Base-by-base conservation (phyloP, 2,797 vertebrate species). In the Acanthurus tractus region DNA sequence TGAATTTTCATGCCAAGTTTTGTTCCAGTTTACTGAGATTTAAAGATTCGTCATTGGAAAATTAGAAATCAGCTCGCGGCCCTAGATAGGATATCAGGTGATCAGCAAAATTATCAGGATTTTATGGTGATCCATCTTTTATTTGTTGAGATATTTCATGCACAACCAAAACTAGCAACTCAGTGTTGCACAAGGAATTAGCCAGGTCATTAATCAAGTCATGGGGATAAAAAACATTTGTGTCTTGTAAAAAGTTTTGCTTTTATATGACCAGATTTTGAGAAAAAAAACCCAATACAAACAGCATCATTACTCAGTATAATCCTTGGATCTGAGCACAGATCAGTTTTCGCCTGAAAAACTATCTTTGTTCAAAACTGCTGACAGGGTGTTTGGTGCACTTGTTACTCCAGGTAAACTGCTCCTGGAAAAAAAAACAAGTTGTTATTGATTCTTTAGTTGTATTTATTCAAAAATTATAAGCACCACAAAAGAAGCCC, bases 401-500 rank as follows among this genome's bases (percentile, higher is more conserved):
- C 29, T 38, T 57, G 55, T 57, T 20, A 20, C 11, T 5, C 13
- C 14, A 44, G n/a, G 13, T 23, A 59, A 46, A 59, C 23, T 7
- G 49, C 55, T 23, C 46, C 23, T 42, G 38, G 29, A 54, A 68
- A 25, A 34, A 54, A 68, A 25, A 34, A 66, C 17, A 70, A 55
- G 14, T 14, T 53, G 38, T 56, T 64, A 29, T 48, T 61, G 40
- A 53, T 23, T 58, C 29, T 67, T 52, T 42, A 49, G 44, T 46
- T 42, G 6, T 48, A 12, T 40, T 48, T 75, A 70, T 42, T 48
- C 38, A 42, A 8, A 63, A 48, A 12, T 50, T 77, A 20, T 64
- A 8, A 65, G 23, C 40, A 61, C 20, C 44, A 49, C 25, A 69
- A 71, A 77, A 78, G 3, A 76, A 62, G 25, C 22, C 17, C 25